Conservation (phyloP, 2,797 vertebrate genomes). For the Sparus aurata region DNA sequence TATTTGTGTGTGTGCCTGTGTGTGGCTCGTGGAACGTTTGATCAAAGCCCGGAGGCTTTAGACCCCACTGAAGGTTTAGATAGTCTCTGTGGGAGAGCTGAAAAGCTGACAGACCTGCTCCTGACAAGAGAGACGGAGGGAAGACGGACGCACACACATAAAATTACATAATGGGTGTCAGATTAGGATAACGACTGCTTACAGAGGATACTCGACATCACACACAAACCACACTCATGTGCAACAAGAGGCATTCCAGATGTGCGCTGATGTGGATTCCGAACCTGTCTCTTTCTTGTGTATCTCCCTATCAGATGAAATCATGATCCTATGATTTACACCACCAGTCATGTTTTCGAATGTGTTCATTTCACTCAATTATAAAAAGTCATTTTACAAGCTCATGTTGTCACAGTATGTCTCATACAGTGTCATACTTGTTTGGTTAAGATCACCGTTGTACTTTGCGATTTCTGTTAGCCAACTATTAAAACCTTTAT, state of each 20-base stretch:
- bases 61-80: slow-evolving; percentile 20
- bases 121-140: not conserved
- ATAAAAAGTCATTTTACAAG: too few species aligned
- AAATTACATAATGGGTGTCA: slow-evolving; percentile 1
- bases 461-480: too few species aligned
- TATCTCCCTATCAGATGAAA: not conserved
- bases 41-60: slow-evolving; percentile 41
- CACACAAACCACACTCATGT: not conserved
- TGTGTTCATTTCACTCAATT: not conserved
- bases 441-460: too few species aligned
- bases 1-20: not conserved
- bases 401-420: too few species aligned
- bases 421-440: too few species aligned
- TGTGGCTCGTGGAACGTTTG: slow-evolving; percentile 19
- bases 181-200: slow-evolving; percentile 7
- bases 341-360: not conserved
- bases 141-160: not conserved
- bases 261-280: not conserved
- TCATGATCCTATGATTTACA: too few species aligned
- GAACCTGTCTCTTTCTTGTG: not conserved
- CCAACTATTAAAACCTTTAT: too few species aligned
- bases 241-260: slow-evolving; percentile 8
- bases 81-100: slow-evolving; percentile 21
- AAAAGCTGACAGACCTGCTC: slow-evolving; percentile 11
- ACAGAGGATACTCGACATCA: not conserved